Evolutionary conservation across 2,888 invertebrate species (phyloP).

Genomic region (Oxytorus armatus): DNA sequence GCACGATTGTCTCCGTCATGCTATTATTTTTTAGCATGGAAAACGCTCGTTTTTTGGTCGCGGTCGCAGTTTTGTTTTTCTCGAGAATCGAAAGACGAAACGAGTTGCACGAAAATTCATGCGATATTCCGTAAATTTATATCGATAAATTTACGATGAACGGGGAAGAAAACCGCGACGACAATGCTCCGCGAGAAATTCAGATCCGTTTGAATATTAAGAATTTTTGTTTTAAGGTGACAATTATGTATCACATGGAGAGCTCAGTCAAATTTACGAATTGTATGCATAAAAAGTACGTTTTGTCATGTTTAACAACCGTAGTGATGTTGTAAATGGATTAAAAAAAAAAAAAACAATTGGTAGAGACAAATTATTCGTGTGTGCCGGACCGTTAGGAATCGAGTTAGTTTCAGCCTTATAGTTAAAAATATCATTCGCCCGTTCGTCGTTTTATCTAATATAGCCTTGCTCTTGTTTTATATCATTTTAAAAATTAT

Average conservation of each 20-base stretch:
- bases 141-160: constrained; percentile 13
- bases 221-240: constrained; percentile 66
- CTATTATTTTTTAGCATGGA: constrained; percentile 2
- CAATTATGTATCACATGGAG: constrained; percentile 77
- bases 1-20: constrained; percentile 65
- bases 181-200: constrained; percentile 11
- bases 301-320: constrained; percentile 12
- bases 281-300: constrained; percentile 5
- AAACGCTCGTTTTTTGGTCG: constrained; percentile 3
- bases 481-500: constrained; percentile 55
- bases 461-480: constrained; percentile 46
- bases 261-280: constrained; percentile 74
- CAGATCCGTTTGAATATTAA: constrained; percentile 49
- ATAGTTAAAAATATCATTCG: constrained; percentile 71
- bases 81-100: constrained; percentile 21
- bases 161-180: constrained; percentile 29
- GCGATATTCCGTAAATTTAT: constrained; percentile 2
- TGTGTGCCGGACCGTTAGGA: constrained; percentile 70
- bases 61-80: background rate
- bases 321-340: constrained; percentile 11
- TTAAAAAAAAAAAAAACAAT: constrained; percentile 49
- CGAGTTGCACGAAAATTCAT: constrained; percentile 7
- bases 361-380: constrained; percentile 68
- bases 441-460: constrained; percentile 41
- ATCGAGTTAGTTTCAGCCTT: constrained; percentile 72